Conservation (phyloP, 2,888 invertebrate species). For the Dolichomitus sp. region DNA sequence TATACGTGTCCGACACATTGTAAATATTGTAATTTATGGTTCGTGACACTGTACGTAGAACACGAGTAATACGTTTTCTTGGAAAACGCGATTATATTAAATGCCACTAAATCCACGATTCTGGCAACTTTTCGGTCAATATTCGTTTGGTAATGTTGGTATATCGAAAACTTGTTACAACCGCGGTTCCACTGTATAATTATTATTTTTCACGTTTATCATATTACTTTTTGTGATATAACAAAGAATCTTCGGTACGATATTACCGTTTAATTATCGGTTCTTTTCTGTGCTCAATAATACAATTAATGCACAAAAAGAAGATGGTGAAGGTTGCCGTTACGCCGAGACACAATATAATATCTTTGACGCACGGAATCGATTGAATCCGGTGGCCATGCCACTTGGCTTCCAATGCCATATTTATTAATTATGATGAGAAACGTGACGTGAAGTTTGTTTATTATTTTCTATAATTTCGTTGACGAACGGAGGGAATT, state of each 20-base stretch:
- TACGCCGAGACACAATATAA: slow-evolving; percentile 17
- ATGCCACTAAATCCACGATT: neutral
- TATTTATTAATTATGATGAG: slow-evolving; percentile 55
- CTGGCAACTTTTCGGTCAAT: neutral
- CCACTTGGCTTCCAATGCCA: slow-evolving; percentile 45
- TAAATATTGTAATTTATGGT: slow-evolving; percentile 66
- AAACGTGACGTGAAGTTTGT: neutral
- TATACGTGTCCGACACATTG: slow-evolving; percentile 43
- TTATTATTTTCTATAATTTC: slow-evolving; percentile 21
- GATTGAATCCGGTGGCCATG: slow-evolving; percentile 13
- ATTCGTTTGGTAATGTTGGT: neutral
- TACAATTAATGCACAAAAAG: neutral
- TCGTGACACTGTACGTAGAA: slow-evolving; percentile 2
- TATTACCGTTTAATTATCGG: neutral
- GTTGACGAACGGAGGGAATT: slow-evolving; percentile 12
- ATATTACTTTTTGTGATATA: slow-evolving; percentile 54
- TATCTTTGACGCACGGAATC: neutral
- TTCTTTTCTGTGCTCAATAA: slow-evolving; percentile 14
- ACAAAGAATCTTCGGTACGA: slow-evolving; percentile 44
- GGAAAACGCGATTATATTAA: slow-evolving; percentile 5
- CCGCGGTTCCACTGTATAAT: slow-evolving; percentile 13
- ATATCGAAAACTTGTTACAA: neutral
- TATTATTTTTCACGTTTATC: slow-evolving; percentile 29
- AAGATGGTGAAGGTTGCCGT: neutral
- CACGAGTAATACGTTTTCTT: slow-evolving; percentile 3